Percentiles rank a stretch among this genome's conserved stretches.
phyloP scores from a whole-genome alignment of 2,797 vertebrate species.

The Gila robusta region DNA sequence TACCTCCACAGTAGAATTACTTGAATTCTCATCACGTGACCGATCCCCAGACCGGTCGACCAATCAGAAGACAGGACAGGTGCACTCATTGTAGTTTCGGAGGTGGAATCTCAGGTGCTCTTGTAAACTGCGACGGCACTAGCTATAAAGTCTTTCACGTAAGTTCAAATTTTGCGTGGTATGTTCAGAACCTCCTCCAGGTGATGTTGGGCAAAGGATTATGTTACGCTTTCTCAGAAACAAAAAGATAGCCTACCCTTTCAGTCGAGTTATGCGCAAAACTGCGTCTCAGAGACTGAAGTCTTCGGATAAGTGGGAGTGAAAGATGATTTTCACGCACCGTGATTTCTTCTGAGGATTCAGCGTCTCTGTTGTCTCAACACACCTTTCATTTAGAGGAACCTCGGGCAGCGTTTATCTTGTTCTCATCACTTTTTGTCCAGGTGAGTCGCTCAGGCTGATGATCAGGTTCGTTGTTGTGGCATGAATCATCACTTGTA shows the following conservation, averaged over 20 bases:
- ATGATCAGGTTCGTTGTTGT: slow-evolving; percentile 33
- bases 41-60: slow-evolving; percentile 47
- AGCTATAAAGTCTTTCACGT: slow-evolving; percentile 54
- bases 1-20: slow-evolving; percentile 61
- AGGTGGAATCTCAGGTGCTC: slow-evolving; percentile 74
- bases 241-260: background rate
- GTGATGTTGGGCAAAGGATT: slow-evolving; percentile 20
- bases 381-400: slow-evolving; percentile 12
- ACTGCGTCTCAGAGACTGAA: background rate
- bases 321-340: slow-evolving; percentile 22
- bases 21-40: slow-evolving; percentile 72
- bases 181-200: slow-evolving; percentile 14
- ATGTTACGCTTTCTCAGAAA: slow-evolving; percentile 4
- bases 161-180: slow-evolving; percentile 20
- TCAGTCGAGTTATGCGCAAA: background rate
- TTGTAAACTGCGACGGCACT: slow-evolving; percentile 39
- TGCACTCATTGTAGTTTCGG: slow-evolving; percentile 74
- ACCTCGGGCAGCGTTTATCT: slow-evolving; percentile 30
- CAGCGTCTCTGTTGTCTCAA: background rate
- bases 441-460: slow-evolving; percentile 53
- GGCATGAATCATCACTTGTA: slow-evolving; percentile 37
- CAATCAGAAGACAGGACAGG: slow-evolving; percentile 78
- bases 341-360: slow-evolving; percentile 32
- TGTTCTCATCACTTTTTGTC: slow-evolving; percentile 3
- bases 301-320: background rate